phyloP scores from a whole-genome alignment of 2,113 vertebrate genomes.

The Scolopax mira region DNA sequence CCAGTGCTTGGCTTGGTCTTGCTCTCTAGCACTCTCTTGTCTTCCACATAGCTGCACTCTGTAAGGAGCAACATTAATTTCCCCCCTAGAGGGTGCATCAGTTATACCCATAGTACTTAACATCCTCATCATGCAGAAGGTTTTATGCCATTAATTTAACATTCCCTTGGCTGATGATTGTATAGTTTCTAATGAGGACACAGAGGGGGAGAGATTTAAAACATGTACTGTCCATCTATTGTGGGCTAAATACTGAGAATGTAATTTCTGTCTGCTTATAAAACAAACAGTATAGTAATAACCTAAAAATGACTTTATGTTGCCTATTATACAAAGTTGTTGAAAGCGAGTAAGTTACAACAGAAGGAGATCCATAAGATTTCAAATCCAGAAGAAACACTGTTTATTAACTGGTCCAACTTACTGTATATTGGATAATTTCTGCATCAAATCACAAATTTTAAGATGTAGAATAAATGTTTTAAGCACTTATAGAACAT shows the following conservation, averaged over 20 bases:
- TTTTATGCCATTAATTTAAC: not conserved
- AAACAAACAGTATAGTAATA: not conserved
- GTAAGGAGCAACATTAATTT: not conserved
- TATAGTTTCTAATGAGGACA: not conserved
- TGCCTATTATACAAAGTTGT: not conserved
- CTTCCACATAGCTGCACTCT: not conserved
- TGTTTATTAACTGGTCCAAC: not conserved
- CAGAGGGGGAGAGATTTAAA: not conserved
- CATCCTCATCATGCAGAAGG: not conserved
- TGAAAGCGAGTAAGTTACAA: not conserved
- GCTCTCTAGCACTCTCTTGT: not conserved
- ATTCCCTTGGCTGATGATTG: not conserved
- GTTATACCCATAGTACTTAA: not conserved
- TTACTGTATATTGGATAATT: not conserved
- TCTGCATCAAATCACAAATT: not conserved
- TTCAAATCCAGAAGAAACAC: not conserved
- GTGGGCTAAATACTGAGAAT: not conserved
- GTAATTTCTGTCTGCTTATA: not conserved
- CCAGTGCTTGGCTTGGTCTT: not conserved
- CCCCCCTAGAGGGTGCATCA: not conserved
- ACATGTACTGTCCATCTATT: not conserved
- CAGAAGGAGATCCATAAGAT: not conserved
- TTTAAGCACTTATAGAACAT: not conserved
- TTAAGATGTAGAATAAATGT: not conserved
- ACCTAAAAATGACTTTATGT: not conserved